These are phyloP conservation scores for Oligia strigilis DNA, from an alignment of 2,888 invertebrate species.

Conservation along the genomic window DNA sequence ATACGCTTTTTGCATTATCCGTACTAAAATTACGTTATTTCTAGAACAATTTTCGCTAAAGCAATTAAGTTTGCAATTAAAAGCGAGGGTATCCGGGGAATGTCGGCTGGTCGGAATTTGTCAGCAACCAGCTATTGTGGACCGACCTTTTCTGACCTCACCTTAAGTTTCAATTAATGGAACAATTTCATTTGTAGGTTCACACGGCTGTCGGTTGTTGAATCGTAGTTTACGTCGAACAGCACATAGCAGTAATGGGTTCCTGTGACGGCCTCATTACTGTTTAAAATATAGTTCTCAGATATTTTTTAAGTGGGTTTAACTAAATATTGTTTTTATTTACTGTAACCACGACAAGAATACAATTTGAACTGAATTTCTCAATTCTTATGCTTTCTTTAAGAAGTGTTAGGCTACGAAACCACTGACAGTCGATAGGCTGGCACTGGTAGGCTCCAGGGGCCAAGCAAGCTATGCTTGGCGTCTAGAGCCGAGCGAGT, in stretches of 20 bases:
- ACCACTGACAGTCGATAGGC: no score
- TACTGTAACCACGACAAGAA: neutral
- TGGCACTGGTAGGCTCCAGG: no score
- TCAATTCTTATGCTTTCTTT: no score
- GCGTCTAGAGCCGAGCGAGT: no score
- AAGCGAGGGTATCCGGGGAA: conserved; percentile 73
- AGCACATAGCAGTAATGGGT: conserved; percentile 24
- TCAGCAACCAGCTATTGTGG: conserved; percentile 63
- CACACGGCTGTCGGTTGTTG: conserved; percentile 53
- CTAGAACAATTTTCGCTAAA: conserved; percentile 74
- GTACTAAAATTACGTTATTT: conserved; percentile 69
- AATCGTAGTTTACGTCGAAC: conserved; percentile 50
- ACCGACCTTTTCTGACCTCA: conserved; percentile 71
- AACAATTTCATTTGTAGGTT: conserved; percentile 63
- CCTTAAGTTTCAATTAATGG: conserved; percentile 66
- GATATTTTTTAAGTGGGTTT: neutral
- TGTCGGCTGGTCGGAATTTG: conserved; percentile 73
- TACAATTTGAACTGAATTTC: no score
- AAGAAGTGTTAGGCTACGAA: no score
- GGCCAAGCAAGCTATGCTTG: no score
- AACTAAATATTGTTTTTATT: neutral
- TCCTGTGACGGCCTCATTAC: conserved; percentile 27
- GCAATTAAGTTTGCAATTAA: conserved; percentile 83
- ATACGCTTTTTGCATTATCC: conserved; percentile 68
- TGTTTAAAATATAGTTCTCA: conserved; percentile 10